These are phyloP conservation scores for Microctenopoma steveboyesi DNA, from an alignment of 2,797 vertebrate genomes.

Conservation along the genomic window DNA sequence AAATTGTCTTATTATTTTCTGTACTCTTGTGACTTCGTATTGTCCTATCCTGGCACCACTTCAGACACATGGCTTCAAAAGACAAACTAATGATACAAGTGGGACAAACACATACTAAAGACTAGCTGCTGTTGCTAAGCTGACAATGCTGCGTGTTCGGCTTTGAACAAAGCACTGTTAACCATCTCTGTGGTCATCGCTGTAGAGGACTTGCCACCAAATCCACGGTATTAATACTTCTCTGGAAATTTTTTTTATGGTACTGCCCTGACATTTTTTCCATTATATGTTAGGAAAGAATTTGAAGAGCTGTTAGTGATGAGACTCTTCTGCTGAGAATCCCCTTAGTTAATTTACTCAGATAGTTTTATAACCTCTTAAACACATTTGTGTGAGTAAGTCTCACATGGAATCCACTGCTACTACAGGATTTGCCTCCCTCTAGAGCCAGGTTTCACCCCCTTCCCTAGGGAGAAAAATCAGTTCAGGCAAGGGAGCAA, in stretches of 20 bases:
- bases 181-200: background rate
- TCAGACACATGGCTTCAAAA: constrained; percentile 9
- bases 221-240: constrained; percentile 10
- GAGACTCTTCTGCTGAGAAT: constrained; percentile 28
- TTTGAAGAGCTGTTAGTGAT: constrained; percentile 50
- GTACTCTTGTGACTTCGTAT: background rate
- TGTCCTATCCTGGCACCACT: background rate
- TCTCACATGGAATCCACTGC: constrained; percentile 41
- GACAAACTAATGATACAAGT: background rate
- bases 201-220: background rate
- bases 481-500: constrained; percentile 34
- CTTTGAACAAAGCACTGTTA: constrained; percentile 12
- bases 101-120: background rate
- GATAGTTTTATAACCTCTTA: constrained; percentile 54
- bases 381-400: constrained; percentile 55
- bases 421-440: constrained; percentile 47
- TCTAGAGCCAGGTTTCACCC: constrained; percentile 47
- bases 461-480: constrained; percentile 33
- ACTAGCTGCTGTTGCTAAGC: background rate
- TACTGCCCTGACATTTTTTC: constrained; percentile 24
- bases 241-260: constrained; percentile 1
- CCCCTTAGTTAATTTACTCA: constrained; percentile 36
- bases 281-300: constrained; percentile 52
- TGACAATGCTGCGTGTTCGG: background rate
- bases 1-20: background rate